A percentile compares a stretch with the other conserved stretches of the same genome.
Conservation (phyloP, 1,140 invertebrate species). For the Neodiprion lecontei region DNA sequence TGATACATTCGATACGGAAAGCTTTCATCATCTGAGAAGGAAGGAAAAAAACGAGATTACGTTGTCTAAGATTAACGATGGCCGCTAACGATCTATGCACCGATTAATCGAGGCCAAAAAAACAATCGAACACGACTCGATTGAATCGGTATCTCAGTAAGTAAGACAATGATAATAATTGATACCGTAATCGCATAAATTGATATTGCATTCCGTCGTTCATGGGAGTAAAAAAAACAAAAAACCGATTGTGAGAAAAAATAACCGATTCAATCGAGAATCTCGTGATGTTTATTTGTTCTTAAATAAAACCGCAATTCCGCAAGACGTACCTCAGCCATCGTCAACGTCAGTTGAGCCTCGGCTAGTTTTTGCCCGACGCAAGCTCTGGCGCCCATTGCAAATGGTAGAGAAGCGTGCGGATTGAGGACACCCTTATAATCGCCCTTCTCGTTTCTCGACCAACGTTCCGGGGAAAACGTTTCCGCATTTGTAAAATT, state of each 20-base stretch:
- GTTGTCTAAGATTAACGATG: not conserved
- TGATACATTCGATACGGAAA: constrained; percentile 61
- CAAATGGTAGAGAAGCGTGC: constrained; percentile 83
- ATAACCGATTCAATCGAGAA: constrained; percentile 13
- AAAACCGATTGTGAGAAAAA: not conserved
- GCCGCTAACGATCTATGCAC: not conserved
- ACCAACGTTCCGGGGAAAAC: constrained; percentile 83
- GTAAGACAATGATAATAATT: no score
- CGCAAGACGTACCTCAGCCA: constrained; percentile 65
- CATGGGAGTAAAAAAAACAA: no score
- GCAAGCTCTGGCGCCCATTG: constrained; percentile 81
- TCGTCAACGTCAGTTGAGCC: constrained; percentile 71
- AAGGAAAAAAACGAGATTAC: constrained; percentile 4
- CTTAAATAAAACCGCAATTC: not conserved
- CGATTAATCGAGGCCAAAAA: no score
- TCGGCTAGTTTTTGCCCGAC: constrained; percentile 83
- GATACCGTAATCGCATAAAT: no score
- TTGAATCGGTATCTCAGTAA: no score
- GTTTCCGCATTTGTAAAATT: constrained; percentile 74
- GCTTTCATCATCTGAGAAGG: constrained; percentile 55
- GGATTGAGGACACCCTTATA: constrained; percentile 61
- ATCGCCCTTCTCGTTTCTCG: constrained; percentile 59
- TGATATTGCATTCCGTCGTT: no score
- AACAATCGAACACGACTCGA: no score
- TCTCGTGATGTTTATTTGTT: not conserved